Base-by-base conservation (phyloP, 2,113 vertebrate genomes). In the Ancistrus triradiatus region DNA sequence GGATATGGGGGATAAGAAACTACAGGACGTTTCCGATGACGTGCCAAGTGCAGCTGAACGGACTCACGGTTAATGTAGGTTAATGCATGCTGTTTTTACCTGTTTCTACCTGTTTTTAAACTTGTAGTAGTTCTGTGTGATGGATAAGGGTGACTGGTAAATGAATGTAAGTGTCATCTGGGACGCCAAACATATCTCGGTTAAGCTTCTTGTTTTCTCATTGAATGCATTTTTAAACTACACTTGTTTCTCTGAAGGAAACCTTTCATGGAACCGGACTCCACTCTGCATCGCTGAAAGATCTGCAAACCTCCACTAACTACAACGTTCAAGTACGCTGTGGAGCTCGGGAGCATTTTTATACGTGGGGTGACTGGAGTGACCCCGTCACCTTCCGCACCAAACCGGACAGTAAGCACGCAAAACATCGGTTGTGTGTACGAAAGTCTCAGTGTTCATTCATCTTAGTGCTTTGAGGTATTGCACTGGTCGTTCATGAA, bases 321-420 rank as follows among this genome's bases (percentile, higher is more conserved):
- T 74, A 70, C 31, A 40, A n/a, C n/a, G 49, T 15, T 52, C 46
- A 0, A 1, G 59, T 89, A 8, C 59, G 38, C 17, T 89, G 87
- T 59, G 48, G 65, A 14, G 75, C 78, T 9, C 0, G 5, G 0
- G 35, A 77, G 2, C 31, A 83, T 60, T 80, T 80, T 33, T 86
- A 78, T 80, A 82, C 63, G 10, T 87, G 86, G 86, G 56, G 85
- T 1, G 38, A 77, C 42, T 85, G 82, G 81, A 87, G 79, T 28
- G 0, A 2, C 13, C 3, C 0, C 1, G 51, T 9, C 15, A 1
- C 18, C 4, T 81, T 86, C 31, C 0, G 0, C n/a, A 87, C 85
- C 2, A 22, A 25, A 24, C 68, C 73, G 4, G 80, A 85, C 24
- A 61, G 86, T 85, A 63, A 70, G 87, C 67, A 18, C 15, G 13